Base-by-base conservation (phyloP, 2,797 vertebrate species). In the Cossypha caffra region DNA sequence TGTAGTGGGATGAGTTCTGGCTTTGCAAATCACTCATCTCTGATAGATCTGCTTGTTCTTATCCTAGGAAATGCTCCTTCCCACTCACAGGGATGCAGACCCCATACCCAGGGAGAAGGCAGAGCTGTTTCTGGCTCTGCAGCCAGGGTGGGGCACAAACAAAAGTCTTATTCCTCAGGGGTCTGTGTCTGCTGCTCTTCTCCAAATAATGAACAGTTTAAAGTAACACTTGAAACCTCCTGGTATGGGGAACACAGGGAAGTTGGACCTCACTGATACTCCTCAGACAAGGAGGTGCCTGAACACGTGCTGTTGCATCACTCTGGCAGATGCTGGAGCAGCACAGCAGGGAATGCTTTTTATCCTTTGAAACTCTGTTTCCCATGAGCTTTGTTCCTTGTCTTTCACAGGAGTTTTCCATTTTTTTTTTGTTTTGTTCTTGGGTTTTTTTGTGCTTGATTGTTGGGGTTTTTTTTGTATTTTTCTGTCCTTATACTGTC, bases 301-400 rank as follows among this genome's bases (percentile, higher is more conserved):
- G 35, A 35, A 51, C 11, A 8, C 2, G 8, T 26, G 1, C 2
- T 68, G 37, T 5, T 42, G 17, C 12, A 2, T 33, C 54, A 3
- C 15, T 10, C 33, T 59, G 58, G 16, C 28, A 3, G 1, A 10
- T 19, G 20, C 37, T 54, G 66, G 50, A 38, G 50, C 11, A 79
- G 57, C 24, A 7, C 12, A 43, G 24, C 37, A 37, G 51, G 37
- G 48, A 35, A 24, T 28, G 23, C 15, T 59, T 81, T 52, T 57
- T 58, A 26, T 54, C n/a, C 23, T 54, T 64, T 43, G 14, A 68
- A 86, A 45, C 25, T 61, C 16, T 1, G 0, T 73, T 88, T 87
- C 38, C 57, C 45, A 45, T 45, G 45, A 47, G 21, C 23, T 47
- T 21, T 47, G 45, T 47, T 24, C 3, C 58, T 84, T 75, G 18